These are phyloP conservation scores for Natator depressus DNA, from an alignment of 2,113 vertebrate genomes.

Conservation along the genomic window DNA sequence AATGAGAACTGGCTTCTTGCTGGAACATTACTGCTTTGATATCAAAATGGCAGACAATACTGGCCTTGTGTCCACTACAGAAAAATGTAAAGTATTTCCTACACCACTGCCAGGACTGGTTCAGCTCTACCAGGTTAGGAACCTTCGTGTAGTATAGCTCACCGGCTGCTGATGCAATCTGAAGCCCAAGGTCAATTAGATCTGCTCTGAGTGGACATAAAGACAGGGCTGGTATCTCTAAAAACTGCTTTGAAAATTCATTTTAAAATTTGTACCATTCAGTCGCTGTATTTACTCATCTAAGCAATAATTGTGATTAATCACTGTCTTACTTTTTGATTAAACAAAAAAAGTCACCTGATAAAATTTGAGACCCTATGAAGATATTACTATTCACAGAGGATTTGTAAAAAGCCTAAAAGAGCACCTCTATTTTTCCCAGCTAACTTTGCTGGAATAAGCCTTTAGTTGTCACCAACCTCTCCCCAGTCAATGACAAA, in stretches of 20 bases:
- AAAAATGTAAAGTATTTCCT: background rate
- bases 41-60: fast-evolving
- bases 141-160: background rate
- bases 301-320: background rate
- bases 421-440: background rate
- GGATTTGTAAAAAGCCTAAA: background rate
- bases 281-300: background rate
- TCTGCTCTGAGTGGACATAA: background rate
- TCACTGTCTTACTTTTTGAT: background rate
- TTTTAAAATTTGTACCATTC: background rate
- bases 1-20: background rate
- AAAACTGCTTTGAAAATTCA: background rate
- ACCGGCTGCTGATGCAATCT: background rate
- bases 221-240: fast-evolving
- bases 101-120: background rate
- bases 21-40: background rate
- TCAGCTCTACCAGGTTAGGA: background rate
- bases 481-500: constrained; percentile 56
- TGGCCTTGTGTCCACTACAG: background rate
- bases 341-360: background rate
- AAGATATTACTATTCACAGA: background rate
- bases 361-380: background rate
- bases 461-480: constrained; percentile 28
- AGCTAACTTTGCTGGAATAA: constrained; percentile 20
- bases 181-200: background rate